Base-by-base conservation (phyloP, 2,113 vertebrate species). In the Indicator maculatus region DNA sequence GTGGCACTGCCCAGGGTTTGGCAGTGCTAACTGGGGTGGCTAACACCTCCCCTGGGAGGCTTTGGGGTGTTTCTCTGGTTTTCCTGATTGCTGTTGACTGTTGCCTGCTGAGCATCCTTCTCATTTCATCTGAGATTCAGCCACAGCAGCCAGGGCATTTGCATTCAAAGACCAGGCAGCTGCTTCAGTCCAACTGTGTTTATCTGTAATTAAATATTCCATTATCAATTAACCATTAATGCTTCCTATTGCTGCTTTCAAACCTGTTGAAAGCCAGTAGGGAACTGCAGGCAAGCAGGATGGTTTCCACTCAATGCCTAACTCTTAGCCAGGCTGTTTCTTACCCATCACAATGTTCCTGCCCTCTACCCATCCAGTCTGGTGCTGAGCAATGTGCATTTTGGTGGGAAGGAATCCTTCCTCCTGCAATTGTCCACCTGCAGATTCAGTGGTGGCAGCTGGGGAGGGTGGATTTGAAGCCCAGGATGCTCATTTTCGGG, bases 191-290 rank as follows among this genome's bases (percentile, higher is more conserved):
- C 67, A 21, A 19, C 83, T 26, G 39, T 72, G 41, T 73, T 78
- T 82, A 72, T 71, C 73, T 93, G 90, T 93, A 95, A 92, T 97
- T 82, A 93, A 96, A 69, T 79, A 90, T 82, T 61, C 72, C 67
- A 18, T 80, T 90, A 90, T 89, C 93, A 91, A 63, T 93, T 93
- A 90, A 87, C 60, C 53, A 93, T 95, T 89, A 84, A 87, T 39
- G 70, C 73, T 72, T 70, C 55, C 27, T 75, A 45, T 83, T n/a
- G 78, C 79, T 83, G 36, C 21, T 60, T 75, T 64, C 3, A 53
- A 69, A 71, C 33, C 82, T 75, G 47, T 41, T 72, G 26, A 30
- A 36, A 83, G 44, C 66, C 38, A 19, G 44, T 23, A 11, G 77
- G 38, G 75, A 74, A 19, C 71, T 59, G 70, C 44, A 66, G 70